These are phyloP conservation scores for Drymodes brunneopygia DNA, from an alignment of 2,113 vertebrate species.

Conservation along the genomic window DNA sequence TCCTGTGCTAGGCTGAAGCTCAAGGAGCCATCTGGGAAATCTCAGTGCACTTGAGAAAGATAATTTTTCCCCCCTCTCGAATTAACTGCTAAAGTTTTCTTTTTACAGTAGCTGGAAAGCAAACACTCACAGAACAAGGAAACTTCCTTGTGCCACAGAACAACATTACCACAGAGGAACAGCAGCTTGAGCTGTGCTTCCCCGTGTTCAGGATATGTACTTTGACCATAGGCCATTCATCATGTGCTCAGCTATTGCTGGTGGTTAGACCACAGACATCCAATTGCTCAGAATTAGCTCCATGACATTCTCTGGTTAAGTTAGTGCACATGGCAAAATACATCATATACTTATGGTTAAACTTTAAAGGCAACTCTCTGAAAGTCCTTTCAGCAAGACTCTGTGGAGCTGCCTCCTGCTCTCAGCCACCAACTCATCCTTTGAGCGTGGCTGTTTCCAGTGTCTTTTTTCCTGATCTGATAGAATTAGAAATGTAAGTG, in stretches of 20 bases:
- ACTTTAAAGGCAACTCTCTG: background rate
- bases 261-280: constrained; percentile 65
- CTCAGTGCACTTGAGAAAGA: background rate
- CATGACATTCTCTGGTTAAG: constrained; percentile 47
- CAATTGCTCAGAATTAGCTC: constrained; percentile 51
- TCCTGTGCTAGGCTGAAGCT: background rate
- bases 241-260: constrained; percentile 7
- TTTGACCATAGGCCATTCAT: constrained; percentile 55
- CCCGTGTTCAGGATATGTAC: constrained; percentile 25
- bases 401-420: background rate
- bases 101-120: constrained; percentile 11
- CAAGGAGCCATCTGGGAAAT: background rate
- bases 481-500: constrained; percentile 6
- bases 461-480: background rate
- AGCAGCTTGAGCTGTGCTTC: background rate
- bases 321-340: constrained; percentile 26
- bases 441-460: background rate
- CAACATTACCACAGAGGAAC: background rate
- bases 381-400: background rate
- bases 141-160: constrained; percentile 7
- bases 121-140: background rate
- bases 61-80: rapidly evolving
- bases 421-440: background rate
- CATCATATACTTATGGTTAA: constrained; percentile 26
- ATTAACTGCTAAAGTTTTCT: background rate